These are phyloP conservation scores for Amblyopsis rosae DNA, from an alignment of 2,113 vertebrate genomes.

Conservation along the genomic window DNA sequence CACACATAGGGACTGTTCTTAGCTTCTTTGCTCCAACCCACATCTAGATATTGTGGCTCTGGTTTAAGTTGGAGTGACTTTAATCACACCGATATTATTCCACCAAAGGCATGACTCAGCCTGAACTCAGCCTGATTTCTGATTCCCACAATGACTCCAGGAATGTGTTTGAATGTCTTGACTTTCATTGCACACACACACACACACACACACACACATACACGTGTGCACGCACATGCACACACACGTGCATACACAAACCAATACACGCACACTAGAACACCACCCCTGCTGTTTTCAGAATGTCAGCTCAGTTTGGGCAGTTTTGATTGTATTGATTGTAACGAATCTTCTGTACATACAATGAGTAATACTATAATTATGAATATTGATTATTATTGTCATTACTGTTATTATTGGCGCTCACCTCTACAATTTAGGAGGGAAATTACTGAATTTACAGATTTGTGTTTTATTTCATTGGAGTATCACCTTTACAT, in stretches of 20 bases:
- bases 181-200: conserved; percentile 42
- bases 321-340: conserved; percentile 84
- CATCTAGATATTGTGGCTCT: background rate
- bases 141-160: conserved; percentile 46
- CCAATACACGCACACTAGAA: conserved; percentile 34
- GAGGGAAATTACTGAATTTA: conserved; percentile 38
- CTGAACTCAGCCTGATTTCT: conserved; percentile 37
- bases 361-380: conserved; percentile 72
- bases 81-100: conserved; percentile 23
- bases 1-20: background rate
- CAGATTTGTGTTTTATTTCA: conserved; percentile 28
- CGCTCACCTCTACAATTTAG: conserved; percentile 60
- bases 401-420: conserved; percentile 64
- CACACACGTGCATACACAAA: conserved; percentile 22
- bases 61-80: conserved; percentile 24
- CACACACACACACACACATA: conserved; percentile 41
- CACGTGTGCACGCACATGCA: conserved; percentile 28
- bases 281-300: conserved; percentile 69
- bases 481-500: conserved; percentile 54
- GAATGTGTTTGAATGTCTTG: conserved; percentile 57
- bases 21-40: background rate
- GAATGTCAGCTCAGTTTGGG: conserved; percentile 82
- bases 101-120: conserved; percentile 4
- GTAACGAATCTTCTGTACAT: conserved; percentile 82
- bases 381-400: conserved; percentile 51